phyloP scores from a whole-genome alignment of 2,113 vertebrate species.

The Ceyx melanurus region DNA sequence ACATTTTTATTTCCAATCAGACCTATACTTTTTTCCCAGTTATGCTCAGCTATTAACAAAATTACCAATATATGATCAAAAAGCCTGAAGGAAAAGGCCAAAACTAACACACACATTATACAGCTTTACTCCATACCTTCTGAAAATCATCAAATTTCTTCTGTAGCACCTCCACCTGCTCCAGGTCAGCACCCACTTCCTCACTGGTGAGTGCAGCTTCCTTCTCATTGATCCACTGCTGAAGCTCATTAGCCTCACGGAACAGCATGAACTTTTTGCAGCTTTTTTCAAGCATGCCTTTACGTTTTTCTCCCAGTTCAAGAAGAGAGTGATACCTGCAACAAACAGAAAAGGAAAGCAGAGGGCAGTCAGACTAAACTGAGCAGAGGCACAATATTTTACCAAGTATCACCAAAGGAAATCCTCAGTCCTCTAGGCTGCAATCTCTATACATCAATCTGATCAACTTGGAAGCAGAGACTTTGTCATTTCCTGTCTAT shows the following conservation, averaged over 20 bases:
- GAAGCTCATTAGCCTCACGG: conserved; percentile 94
- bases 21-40: background rate
- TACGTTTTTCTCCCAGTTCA: conserved; percentile 94
- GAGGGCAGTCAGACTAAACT: background rate
- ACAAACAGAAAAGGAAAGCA: background rate
- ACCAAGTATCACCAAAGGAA: background rate
- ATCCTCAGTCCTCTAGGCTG: background rate
- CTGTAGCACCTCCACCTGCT: conserved; percentile 98
- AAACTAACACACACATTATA: background rate
- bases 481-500: background rate
- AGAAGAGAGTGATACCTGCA: conserved; percentile 88
- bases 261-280: conserved; percentile 99
- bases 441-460: background rate
- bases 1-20: background rate
- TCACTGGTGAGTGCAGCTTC: conserved; percentile 90
- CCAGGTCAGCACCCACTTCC: conserved; percentile 94
- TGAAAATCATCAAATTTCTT: conserved; percentile 99
- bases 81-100: background rate
- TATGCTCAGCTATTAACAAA: background rate
- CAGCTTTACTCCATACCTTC: conserved; percentile 79
- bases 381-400: background rate
- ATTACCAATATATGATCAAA: background rate
- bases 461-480: background rate
- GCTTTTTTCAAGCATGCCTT: conserved; percentile 97
- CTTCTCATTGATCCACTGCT: conserved; percentile 98